A percentile compares a stretch with the other conserved stretches of the same genome.
phyloP scores from a whole-genome alignment of 2,797 vertebrate genomes.

The Myotis findleyi region DNA sequence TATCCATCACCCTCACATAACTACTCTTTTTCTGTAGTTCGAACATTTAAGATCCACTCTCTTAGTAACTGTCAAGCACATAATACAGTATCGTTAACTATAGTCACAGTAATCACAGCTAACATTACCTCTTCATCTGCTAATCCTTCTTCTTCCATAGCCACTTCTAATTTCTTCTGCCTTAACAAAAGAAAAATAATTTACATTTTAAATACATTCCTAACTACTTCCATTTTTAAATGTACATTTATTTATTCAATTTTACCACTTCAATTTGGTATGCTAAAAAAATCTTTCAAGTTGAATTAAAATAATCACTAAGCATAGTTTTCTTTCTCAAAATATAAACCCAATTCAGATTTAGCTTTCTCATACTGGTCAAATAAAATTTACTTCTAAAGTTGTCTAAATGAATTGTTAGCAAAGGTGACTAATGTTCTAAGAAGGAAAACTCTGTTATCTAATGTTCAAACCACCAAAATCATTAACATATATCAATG shows the following conservation, averaged over 20 bases:
- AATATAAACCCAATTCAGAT: background rate
- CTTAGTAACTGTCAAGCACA: background rate
- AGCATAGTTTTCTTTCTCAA: constrained; percentile 32
- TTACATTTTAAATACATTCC: constrained; percentile 44
- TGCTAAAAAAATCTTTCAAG: constrained; percentile 36
- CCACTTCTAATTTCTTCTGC: constrained; percentile 98
- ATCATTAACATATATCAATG: constrained; percentile 2
- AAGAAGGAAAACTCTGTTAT: background rate
- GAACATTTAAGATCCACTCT: background rate
- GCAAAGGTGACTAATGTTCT: background rate
- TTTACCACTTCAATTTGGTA: constrained; percentile 34
- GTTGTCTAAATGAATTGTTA: background rate
- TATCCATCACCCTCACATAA: background rate
- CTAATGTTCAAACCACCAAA: background rate
- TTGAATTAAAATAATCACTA: constrained; percentile 38
- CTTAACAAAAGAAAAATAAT: constrained; percentile 83
- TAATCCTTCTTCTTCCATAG: constrained; percentile 98
- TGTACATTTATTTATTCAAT: constrained; percentile 27
- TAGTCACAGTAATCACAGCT: background rate
- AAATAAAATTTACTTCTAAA: constrained; percentile 28
- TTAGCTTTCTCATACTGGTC: background rate
- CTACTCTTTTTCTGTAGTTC: background rate
- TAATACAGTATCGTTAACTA: background rate
- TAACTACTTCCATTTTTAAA: constrained; percentile 55
- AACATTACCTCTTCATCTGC: constrained; percentile 95